Conservation (phyloP, 2,797 vertebrate species). For the Sebastes glaucus region DNA sequence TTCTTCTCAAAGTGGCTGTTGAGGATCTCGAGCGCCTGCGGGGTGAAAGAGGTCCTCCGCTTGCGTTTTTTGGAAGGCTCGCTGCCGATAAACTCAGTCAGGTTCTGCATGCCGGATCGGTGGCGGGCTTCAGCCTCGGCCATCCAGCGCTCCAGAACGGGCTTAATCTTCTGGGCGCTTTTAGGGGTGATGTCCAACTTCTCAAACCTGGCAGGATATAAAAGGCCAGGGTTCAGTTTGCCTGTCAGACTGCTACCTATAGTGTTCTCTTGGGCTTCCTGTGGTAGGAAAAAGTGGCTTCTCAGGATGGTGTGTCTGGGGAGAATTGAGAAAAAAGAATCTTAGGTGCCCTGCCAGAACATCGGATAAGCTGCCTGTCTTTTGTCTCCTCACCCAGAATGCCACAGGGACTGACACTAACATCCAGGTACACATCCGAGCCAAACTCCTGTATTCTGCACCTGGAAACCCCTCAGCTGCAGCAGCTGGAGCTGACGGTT, state of each 20-base stretch:
- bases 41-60: constrained; percentile 99
- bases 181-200: constrained; percentile 99
- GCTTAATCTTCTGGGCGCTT: constrained; percentile 99
- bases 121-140: constrained; percentile 99
- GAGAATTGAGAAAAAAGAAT: constrained; percentile 99
- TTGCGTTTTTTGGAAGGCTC: constrained; percentile 99
- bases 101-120: constrained; percentile 99
- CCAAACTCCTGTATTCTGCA: constrained; percentile 47
- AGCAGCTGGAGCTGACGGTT: constrained; percentile 47
- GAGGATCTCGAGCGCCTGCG: constrained; percentile 99
- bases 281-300: constrained; percentile 99
- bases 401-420: constrained; percentile 79
- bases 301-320: constrained; percentile 99
- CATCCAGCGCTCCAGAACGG: constrained; percentile 99
- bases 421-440: constrained; percentile 59
- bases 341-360: constrained; percentile 97
- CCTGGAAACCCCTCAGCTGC: constrained; percentile 63
- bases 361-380: constrained; percentile 93
- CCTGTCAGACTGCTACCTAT: constrained; percentile 99
- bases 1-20: constrained; percentile 99
- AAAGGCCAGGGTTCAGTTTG: constrained; percentile 99
- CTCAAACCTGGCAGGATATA: constrained; percentile 99
- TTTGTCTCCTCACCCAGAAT: constrained; percentile 82
- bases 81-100: constrained; percentile 99
- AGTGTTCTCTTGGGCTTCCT: constrained; percentile 99